phyloP scores from a whole-genome alignment of 2,113 vertebrate species.

The Laticauda colubrina region DNA sequence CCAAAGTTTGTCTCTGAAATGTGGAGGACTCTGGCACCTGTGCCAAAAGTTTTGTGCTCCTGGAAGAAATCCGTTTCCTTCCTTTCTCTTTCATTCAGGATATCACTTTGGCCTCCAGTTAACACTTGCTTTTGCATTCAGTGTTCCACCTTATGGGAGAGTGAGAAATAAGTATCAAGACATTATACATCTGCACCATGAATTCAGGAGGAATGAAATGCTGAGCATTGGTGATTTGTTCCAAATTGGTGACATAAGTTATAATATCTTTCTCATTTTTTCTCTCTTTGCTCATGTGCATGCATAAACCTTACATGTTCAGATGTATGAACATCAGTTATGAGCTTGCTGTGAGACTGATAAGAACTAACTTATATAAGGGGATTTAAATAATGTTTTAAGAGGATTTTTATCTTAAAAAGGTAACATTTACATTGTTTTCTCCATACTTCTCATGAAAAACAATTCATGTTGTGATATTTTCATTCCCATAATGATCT shows the following conservation, averaged over 20 bases:
- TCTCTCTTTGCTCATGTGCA: neutral
- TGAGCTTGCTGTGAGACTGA: neutral
- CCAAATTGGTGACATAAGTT: constrained; percentile 8
- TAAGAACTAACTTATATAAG: neutral
- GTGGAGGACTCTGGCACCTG: neutral
- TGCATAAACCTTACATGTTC: neutral
- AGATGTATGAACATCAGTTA: neutral
- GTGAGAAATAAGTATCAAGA: constrained; percentile 4
- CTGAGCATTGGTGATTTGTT: neutral
- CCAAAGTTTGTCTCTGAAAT: neutral
- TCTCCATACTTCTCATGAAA: constrained; percentile 50
- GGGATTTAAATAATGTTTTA: neutral
- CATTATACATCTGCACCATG: neutral
- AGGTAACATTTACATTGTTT: constrained; percentile 39
- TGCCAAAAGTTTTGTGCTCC: neutral
- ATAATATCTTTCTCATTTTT: neutral
- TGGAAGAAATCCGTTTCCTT: neutral
- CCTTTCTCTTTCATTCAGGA: neutral
- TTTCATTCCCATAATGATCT: constrained; percentile 62
- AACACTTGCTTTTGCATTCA: neutral
- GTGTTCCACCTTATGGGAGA: neutral
- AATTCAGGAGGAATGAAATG: neutral
- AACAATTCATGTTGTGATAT: constrained; percentile 64
- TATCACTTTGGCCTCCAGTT: neutral
- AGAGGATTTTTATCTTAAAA: neutral